These are phyloP conservation scores for Acrobasis suavella DNA, from an alignment of 2,888 invertebrate genomes.

Conservation along the genomic window DNA sequence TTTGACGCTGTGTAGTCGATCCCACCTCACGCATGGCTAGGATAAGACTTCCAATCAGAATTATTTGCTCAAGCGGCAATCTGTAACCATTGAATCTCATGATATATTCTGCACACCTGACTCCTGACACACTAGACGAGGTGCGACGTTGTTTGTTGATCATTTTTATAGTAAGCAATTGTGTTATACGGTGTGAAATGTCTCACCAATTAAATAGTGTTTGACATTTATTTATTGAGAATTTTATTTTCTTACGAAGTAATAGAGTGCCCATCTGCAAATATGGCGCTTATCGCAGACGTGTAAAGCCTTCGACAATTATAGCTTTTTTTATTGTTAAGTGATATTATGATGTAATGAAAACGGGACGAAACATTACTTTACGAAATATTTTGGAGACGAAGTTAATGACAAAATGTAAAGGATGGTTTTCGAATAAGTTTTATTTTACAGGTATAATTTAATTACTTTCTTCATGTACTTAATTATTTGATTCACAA, in stretches of 20 bases:
- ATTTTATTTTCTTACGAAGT: conserved; percentile 81
- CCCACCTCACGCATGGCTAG: conserved; percentile 78
- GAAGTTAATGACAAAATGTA: conserved; percentile 1
- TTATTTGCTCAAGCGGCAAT: conserved; percentile 81
- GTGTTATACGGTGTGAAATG: conserved; percentile 79
- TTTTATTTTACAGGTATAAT: conserved; percentile 20
- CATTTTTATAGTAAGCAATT: conserved; percentile 81
- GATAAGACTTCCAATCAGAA: conserved; percentile 67
- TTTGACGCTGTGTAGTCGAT: conserved; percentile 63
- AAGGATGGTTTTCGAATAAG: conserved; percentile 14
- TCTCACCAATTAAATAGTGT: conserved; percentile 77
- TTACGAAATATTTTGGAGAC: conserved; percentile 18
- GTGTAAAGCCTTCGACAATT: conserved; percentile 43
- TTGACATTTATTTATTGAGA: conserved; percentile 82
- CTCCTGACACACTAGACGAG: conserved; percentile 66
- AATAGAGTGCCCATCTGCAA: conserved; percentile 79
- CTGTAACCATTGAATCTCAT: conserved; percentile 79
- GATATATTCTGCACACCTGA: conserved; percentile 65
- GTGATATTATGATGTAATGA: conserved; percentile 27
- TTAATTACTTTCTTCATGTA: conserved; percentile 27
- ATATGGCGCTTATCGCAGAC: conserved; percentile 69
- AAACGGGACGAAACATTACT: conserved; percentile 2
- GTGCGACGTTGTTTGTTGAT: conserved; percentile 81
- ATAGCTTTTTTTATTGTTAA: conserved; percentile 44
- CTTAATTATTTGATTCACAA: conserved; percentile 32